Evolutionary conservation across 1,140 invertebrate genomes (phyloP).

Genomic region (Tetragonula clypearis): DNA sequence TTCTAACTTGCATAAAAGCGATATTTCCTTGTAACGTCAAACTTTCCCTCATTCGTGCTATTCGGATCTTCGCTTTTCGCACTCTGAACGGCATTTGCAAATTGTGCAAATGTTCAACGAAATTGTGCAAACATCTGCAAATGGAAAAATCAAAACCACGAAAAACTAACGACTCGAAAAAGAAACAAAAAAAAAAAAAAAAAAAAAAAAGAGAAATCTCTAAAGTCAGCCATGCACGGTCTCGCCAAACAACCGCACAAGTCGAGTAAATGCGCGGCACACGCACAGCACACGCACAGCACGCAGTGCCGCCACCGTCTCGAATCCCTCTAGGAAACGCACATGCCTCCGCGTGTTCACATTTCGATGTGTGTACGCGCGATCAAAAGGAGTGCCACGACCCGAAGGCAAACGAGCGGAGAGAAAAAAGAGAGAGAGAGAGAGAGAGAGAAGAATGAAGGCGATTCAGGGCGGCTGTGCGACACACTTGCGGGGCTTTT

Average conservation of each 20-base stretch:
- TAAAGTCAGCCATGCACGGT: neutral
- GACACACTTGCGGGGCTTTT: slow-evolving; percentile 55
- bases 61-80: no score
- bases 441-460: slow-evolving; percentile 60
- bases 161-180: no score
- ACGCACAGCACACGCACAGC: slow-evolving; percentile 61
- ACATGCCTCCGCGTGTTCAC: slow-evolving; percentile 20
- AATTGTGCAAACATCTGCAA: no score
- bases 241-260: slow-evolving; percentile 57
- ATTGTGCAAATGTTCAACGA: no score
- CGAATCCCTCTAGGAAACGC: slow-evolving; percentile 29
- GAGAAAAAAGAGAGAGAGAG: neutral
- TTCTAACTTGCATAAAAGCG: no score
- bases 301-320: slow-evolving; percentile 8
- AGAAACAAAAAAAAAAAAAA: no score
- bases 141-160: no score
- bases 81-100: no score
- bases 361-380: slow-evolving; percentile 9
- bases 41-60: no score
- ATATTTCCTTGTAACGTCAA: no score
- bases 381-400: slow-evolving; percentile 13
- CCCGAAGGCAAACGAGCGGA: slow-evolving; percentile 59
- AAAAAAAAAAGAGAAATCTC: neutral
- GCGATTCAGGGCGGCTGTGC: slow-evolving; percentile 70
- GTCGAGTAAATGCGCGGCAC: slow-evolving; percentile 52